These are phyloP conservation scores for Capreolus pygargus DNA, from an alignment of 2,113 vertebrate species.

Conservation along the genomic window DNA sequence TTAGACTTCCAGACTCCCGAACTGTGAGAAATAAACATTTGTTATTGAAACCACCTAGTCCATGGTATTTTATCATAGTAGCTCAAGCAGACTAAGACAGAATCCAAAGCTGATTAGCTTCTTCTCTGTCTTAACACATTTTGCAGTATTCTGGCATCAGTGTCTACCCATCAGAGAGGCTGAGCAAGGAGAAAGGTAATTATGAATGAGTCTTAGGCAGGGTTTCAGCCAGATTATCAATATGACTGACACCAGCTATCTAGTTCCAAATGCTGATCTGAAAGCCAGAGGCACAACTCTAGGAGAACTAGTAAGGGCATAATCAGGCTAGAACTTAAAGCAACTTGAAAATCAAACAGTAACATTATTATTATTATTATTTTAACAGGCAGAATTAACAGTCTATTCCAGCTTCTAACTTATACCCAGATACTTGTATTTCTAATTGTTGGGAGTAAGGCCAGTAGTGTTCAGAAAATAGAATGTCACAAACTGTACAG, in stretches of 20 bases:
- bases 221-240: not conserved
- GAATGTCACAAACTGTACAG: not conserved
- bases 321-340: not conserved
- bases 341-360: not conserved
- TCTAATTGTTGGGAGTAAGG: not conserved
- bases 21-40: not conserved
- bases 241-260: not conserved
- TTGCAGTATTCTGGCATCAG: not conserved
- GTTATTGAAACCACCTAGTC: not conserved
- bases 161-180: not conserved
- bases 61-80: not conserved
- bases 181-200: not conserved
- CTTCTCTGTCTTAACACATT: not conserved
- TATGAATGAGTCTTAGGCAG: not conserved
- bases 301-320: not conserved
- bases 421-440: not conserved
- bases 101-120: not conserved
- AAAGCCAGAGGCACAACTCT: not conserved
- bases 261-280: not conserved
- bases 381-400: not conserved
- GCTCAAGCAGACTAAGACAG: not conserved
- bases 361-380: not conserved
- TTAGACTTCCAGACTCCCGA: not conserved
- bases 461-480: not conserved
- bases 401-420: not conserved